These are phyloP conservation scores for Schizotus pectinicornis DNA, from an alignment of 2,888 invertebrate genomes.

Conservation along the genomic window DNA sequence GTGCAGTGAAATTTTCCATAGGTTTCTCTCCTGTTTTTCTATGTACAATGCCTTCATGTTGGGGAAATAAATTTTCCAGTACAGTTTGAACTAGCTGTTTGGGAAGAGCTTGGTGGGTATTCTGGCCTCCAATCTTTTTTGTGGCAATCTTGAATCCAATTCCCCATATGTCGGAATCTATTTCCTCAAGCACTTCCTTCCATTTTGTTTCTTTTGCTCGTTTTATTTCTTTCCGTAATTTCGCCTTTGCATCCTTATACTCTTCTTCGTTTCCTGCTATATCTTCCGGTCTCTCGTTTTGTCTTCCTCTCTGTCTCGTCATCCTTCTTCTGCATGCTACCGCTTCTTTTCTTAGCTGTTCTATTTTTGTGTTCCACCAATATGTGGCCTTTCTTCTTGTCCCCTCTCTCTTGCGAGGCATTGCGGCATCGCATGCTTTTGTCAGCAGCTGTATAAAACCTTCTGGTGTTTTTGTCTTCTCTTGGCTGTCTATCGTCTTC, in stretches of 20 bases:
- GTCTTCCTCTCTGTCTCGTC: not conserved
- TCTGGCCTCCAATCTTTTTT: not conserved
- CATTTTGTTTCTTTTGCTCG: not conserved
- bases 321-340: not conserved
- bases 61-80: not conserved
- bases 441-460: too few relatives aligned
- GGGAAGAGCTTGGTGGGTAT: not conserved
- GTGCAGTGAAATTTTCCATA: slow-evolving; percentile 9
- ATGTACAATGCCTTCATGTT: not conserved
- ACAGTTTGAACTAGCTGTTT: not conserved
- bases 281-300: not conserved
- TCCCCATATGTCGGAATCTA: slow-evolving; percentile 1
- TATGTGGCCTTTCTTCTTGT: too few relatives aligned
- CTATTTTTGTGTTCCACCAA: too few relatives aligned
- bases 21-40: too few relatives aligned
- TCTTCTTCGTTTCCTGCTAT: too few relatives aligned
- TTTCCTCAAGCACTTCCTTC: not conserved
- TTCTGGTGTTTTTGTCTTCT: too few relatives aligned
- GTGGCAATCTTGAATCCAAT: not conserved
- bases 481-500: too few relatives aligned
- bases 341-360: not conserved
- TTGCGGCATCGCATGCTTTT: too few relatives aligned
- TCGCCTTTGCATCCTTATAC: not conserved
- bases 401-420: too few relatives aligned
- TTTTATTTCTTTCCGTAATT: not conserved